A percentile compares a stretch with the other conserved stretches of the same genome.
phyloP scores from a whole-genome alignment of 2,113 vertebrate species.

The Lycaon pictus region DNA sequence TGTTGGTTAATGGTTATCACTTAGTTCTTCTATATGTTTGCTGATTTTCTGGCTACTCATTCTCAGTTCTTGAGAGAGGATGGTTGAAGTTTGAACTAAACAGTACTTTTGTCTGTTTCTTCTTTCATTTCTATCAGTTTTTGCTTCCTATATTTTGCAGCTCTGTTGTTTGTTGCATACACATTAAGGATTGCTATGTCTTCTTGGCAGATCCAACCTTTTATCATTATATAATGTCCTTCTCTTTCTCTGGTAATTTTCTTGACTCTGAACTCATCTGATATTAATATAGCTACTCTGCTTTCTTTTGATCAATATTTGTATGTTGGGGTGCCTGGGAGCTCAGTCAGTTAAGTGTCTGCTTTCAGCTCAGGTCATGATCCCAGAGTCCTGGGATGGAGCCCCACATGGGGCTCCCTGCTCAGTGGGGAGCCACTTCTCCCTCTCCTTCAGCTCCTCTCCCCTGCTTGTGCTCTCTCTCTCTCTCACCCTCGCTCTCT shows the following conservation, averaged over 20 bases:
- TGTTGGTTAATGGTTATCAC: background rate
- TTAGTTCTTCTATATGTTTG: background rate
- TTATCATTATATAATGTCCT: background rate
- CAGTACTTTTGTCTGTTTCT: background rate
- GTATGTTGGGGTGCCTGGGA: background rate
- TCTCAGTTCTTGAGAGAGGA: background rate
- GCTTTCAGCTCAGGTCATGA: no score
- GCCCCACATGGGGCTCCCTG: background rate
- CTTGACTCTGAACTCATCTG: background rate
- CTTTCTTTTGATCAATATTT: slow-evolving; percentile 33
- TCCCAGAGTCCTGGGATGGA: background rate
- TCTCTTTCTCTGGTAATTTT: background rate
- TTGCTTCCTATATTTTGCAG: background rate
- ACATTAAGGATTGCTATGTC: background rate
- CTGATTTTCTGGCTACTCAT: background rate
- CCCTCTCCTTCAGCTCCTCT: background rate
- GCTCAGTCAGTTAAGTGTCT: no score
- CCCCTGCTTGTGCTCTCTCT: background rate
- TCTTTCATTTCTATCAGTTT: background rate
- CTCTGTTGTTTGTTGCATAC: background rate
- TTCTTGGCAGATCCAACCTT: background rate
- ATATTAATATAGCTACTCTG: background rate
- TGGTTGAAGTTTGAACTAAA: background rate
- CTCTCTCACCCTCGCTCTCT: background rate
- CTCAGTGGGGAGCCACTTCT: background rate